Conservation (phyloP, 2,888 invertebrate species). For the Rugalucina vietnamica region DNA sequence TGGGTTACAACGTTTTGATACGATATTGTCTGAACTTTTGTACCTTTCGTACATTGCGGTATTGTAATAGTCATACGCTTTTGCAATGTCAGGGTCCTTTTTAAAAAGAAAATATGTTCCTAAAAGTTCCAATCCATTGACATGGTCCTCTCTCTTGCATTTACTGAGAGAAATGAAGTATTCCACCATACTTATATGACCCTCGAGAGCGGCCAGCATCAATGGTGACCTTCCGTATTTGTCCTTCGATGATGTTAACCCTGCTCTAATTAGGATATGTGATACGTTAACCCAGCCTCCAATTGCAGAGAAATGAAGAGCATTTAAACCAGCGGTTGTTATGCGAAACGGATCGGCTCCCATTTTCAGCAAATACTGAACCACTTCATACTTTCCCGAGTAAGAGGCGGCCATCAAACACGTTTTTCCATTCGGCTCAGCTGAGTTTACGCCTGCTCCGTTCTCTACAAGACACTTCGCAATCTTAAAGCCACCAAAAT, state of each 20-base stretch:
- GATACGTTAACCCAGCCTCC: too few species aligned
- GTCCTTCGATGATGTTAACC: too few species aligned
- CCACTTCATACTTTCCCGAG: neutral
- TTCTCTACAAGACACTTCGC: neutral
- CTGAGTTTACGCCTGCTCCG: neutral
- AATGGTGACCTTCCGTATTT: neutral
- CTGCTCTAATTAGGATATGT: too few species aligned
- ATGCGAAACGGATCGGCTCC: neutral
- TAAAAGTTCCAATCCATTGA: neutral
- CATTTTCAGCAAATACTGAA: neutral
- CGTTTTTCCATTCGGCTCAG: neutral
- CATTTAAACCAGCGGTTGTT: neutral
- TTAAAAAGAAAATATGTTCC: neutral
- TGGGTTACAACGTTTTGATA: neutral
- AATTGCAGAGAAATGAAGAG: neutral
- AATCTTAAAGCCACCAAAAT: neutral
- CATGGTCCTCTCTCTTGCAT: neutral
- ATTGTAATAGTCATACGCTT: neutral
- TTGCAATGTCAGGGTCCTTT: neutral
- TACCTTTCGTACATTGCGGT: neutral
- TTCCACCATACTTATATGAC: neutral
- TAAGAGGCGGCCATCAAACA: neutral
- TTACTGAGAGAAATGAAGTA: neutral
- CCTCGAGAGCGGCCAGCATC: neutral
- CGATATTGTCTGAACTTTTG: neutral